Conservation (phyloP, 2,797 vertebrate genomes). For the Paguma larvata region DNA sequence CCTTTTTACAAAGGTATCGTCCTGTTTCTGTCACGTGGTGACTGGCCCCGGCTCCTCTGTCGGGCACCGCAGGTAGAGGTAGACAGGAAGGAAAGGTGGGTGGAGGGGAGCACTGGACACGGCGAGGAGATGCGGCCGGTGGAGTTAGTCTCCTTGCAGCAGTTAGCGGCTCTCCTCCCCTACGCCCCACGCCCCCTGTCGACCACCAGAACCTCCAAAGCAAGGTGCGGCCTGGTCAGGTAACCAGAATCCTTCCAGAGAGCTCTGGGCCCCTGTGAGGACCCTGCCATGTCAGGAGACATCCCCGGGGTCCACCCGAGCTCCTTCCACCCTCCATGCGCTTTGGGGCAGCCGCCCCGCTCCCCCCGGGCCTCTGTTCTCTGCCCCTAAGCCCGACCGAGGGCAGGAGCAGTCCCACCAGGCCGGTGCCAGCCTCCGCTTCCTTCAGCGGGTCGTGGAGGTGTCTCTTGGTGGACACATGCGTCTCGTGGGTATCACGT, state of each 20-base stretch:
- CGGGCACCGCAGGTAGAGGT: fast-evolving
- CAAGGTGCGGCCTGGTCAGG: neutral
- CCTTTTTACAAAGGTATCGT: neutral
- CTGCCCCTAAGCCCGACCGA: too few relatives aligned
- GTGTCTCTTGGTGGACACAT: neutral
- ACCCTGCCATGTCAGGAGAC: fast-evolving
- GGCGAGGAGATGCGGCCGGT: fast-evolving
- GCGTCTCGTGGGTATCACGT: neutral
- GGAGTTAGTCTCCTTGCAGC: fast-evolving
- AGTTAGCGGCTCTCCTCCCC: fast-evolving
- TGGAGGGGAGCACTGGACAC: fast-evolving
- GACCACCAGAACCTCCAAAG: neutral
- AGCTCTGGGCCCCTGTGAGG: neutral
- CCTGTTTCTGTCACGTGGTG: fast-evolving
- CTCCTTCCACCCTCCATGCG: neutral
- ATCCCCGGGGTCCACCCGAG: fast-evolving
- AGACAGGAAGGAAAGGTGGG: neutral
- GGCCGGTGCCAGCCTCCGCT: too few relatives aligned
- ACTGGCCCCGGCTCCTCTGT: fast-evolving
- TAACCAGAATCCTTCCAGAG: neutral
- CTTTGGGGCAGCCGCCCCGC: neutral
- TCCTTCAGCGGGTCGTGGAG: fast-evolving
- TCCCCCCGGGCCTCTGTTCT: neutral
- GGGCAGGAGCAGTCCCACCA: too few relatives aligned
- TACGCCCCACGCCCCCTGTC: neutral